These are phyloP conservation scores for Drosophila baimaii DNA, from an alignment of 1,140 invertebrate species.

Conservation along the genomic window DNA sequence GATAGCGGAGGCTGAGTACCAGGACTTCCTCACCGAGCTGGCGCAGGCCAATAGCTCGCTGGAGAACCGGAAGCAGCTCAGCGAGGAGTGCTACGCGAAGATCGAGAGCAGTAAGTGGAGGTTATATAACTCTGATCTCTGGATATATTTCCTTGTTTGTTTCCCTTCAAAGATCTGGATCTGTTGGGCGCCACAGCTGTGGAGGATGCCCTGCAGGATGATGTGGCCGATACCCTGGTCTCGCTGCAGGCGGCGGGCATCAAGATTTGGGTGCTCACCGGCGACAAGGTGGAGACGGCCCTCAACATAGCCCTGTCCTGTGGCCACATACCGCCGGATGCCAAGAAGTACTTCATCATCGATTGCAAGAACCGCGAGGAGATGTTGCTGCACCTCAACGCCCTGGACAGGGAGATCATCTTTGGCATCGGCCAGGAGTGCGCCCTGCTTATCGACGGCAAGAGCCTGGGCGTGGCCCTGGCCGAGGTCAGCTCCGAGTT, in stretches of 20 bases:
- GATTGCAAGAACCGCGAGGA: conserved; percentile 83
- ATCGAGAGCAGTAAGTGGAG: conserved; percentile 79
- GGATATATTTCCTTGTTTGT: not conserved
- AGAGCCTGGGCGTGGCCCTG: conserved; percentile 86
- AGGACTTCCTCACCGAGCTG: conserved; percentile 69
- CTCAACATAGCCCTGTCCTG: conserved; percentile 90
- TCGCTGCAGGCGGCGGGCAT: conserved; percentile 89
- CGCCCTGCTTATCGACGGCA: conserved; percentile 89
- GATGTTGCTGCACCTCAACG: conserved; percentile 58
- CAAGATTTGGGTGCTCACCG: conserved; percentile 91
- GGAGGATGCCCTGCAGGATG: conserved; percentile 92
- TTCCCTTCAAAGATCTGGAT: conserved; percentile 84
- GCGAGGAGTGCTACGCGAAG: conserved; percentile 74
- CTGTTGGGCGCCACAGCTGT: conserved; percentile 92
- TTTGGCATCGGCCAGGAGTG: conserved; percentile 45
- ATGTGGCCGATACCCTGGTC: conserved; percentile 90
- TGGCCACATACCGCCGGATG: conserved; percentile 89
- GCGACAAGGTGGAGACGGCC: conserved; percentile 92
- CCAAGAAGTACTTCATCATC: conserved; percentile 86
- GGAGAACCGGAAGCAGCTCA: conserved; percentile 74
- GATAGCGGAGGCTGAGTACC: conserved; percentile 85
- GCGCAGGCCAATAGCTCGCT: conserved; percentile 76
- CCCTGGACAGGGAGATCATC: conserved; percentile 52
- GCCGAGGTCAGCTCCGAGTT: conserved; percentile 84
- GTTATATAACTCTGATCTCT: not conserved